Evolutionary conservation across 2,113 vertebrate genomes (phyloP).

Genomic region (Cisticola juncidis): DNA sequence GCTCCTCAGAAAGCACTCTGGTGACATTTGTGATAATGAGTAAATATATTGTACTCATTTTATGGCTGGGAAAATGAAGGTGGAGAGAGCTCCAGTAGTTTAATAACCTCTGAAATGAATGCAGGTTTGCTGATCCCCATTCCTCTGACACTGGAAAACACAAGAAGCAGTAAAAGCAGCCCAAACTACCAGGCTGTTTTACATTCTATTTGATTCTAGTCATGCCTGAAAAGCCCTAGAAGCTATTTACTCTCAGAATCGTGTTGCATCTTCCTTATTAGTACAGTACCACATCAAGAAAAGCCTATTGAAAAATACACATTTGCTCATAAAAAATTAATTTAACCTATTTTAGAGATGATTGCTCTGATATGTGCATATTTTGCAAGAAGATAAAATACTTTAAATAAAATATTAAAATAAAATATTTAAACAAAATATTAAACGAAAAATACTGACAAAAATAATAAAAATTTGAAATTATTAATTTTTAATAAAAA

Average conservation of each 20-base stretch:
- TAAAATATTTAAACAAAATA: not conserved
- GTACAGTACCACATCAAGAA: not conserved
- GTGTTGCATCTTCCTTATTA: not conserved
- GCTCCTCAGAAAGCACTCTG: not conserved
- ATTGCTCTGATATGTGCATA: not conserved
- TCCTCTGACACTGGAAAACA: not conserved
- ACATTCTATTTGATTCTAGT: not conserved
- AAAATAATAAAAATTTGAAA: too few species aligned
- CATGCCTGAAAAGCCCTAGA: not conserved
- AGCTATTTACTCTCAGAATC: conserved; percentile 7
- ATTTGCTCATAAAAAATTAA: conserved; percentile 6
- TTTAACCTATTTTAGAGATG: conserved; percentile 19
- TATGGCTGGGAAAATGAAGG: not conserved
- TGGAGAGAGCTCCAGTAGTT: not conserved
- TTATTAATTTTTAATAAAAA: not conserved
- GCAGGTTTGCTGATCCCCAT: not conserved
- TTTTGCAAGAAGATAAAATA: not conserved
- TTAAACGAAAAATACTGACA: not conserved
- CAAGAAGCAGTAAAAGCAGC: not conserved
- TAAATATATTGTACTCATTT: not conserved
- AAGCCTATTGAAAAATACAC: conserved; percentile 3
- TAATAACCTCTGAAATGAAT: not conserved
- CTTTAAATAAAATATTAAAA: not conserved
- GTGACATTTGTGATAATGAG: not conserved
- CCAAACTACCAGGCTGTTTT: not conserved